Evolutionary conservation across 92 coral and sea anemone species (phyloP).

Genomic region (Heliopora coerulea): DNA sequence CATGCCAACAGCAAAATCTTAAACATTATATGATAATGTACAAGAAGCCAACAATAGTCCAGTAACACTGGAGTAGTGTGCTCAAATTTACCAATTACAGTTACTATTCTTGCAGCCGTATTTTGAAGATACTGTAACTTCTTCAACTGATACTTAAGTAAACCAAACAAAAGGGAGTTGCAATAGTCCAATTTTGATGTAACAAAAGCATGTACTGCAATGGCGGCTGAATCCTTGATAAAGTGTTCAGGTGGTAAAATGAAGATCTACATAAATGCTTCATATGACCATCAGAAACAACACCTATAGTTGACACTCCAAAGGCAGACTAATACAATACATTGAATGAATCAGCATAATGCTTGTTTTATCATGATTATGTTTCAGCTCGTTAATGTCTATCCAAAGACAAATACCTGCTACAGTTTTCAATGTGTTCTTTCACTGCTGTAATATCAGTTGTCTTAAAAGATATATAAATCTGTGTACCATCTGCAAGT

Average conservation of each 20-base stretch:
- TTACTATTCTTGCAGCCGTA: slow-evolving; percentile 50
- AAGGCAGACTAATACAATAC: too few species aligned
- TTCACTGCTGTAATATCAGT: slow-evolving; percentile 32
- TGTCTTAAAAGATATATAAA: too few species aligned
- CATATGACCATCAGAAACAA: too few species aligned
- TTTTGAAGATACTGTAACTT: slow-evolving; percentile 45
- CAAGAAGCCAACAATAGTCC: slow-evolving; percentile 56
- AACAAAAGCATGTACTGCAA: slow-evolving; percentile 56
- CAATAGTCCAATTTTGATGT: slow-evolving; percentile 55
- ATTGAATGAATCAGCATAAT: slow-evolving; percentile 2
- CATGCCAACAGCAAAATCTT: slow-evolving; percentile 29
- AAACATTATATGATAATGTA: slow-evolving; percentile 30
- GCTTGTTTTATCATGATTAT: slow-evolving; percentile 36
- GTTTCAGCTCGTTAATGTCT: slow-evolving; percentile 30
- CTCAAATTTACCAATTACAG: slow-evolving; percentile 43
- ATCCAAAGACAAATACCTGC: slow-evolving; percentile 39
- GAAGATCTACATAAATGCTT: too few species aligned
- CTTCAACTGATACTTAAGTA: slow-evolving; percentile 39
- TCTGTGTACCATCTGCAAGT: slow-evolving; percentile 38
- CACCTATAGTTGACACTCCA: too few species aligned
- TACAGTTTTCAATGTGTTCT: too few species aligned
- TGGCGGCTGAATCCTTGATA: too few species aligned
- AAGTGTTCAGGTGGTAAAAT: too few species aligned
- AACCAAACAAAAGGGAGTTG: slow-evolving; percentile 45
- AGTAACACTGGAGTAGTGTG: slow-evolving; percentile 57